Evolutionary conservation across 2,113 vertebrate species (phyloP).

Genomic region (Alligator mississippiensis): DNA sequence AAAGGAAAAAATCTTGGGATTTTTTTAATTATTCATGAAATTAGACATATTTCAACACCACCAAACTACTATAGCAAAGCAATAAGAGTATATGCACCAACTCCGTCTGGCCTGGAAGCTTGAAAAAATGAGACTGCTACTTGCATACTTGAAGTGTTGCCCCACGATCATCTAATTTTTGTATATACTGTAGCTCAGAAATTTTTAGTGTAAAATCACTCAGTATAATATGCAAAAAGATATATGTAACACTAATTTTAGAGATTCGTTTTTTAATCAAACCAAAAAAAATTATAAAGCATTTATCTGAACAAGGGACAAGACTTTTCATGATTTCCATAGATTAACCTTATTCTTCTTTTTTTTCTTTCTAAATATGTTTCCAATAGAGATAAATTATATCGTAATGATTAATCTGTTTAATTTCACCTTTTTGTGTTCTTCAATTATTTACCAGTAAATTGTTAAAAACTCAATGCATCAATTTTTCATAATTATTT

Average conservation of each 20-base stretch:
- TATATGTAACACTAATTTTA: slow-evolving; percentile 66
- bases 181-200: slow-evolving; percentile 48
- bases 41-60: background rate
- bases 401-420: background rate
- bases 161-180: slow-evolving; percentile 45
- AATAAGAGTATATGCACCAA: background rate
- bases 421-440: background rate
- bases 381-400: background rate
- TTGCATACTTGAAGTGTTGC: slow-evolving; percentile 40
- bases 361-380: slow-evolving; percentile 50
- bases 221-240: slow-evolving; percentile 36
- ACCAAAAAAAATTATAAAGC: slow-evolving; percentile 32
- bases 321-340: slow-evolving; percentile 40
- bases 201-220: slow-evolving; percentile 49
- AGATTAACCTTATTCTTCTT: background rate
- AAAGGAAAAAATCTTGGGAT: background rate
- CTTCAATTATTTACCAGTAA: background rate
- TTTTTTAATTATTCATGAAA: background rate
- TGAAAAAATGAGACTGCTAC: slow-evolving; percentile 1
- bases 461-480: background rate
- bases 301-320: slow-evolving; percentile 35
- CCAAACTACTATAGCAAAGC: background rate
- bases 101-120: background rate
- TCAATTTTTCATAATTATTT: slow-evolving; percentile 9
- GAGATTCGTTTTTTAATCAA: slow-evolving; percentile 47